Evolutionary conservation across 2,113 vertebrate species (phyloP), one percentile per base, ranked within the genome.

Genomic region (Oncorhynchus mykiss): DNA sequence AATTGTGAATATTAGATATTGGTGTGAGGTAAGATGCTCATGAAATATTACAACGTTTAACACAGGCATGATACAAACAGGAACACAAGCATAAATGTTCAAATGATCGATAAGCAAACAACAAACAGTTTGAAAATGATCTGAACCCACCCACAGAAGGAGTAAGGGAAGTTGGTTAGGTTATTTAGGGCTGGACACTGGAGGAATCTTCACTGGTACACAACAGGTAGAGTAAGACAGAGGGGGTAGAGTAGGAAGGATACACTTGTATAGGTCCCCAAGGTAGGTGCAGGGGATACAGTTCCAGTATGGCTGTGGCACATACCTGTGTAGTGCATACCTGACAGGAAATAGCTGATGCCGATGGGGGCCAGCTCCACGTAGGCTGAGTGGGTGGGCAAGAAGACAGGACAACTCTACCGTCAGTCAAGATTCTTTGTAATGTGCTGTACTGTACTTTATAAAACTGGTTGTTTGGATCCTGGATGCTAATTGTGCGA

Each of bases 331-430:
- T 68, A 78, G 54, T 71, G 73, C 81, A 77, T 71, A 71, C 78
- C 81, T 70, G 83, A 71, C n/a, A 82, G 31, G 69, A 80, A 68
- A 75, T 80, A 85, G 62, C 78, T 75, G 76, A 88, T 59, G 62
- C 73, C 71, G 39, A 79, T n/a, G 34, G 85, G 79, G 57, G 79
- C 79, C 83, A 83, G 66, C 66, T 82, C 77, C 78, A 80, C 72
- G 71, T 80, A 82, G 72, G 81, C 84, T 85, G 87, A 71, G 57
- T 68, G 87, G 74, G 57, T 68, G 71, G 60, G 73, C 60, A 84
- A 78, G 69, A 75, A 49, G 11, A 82, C 3, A 54, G 51, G 20
- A 67, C 39, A 29, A 48, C 59, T 76, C 27, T 29, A 71, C 70
- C 51, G 77, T 73, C 11, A 64, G 60, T 25, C 7, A 49, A 24